These are phyloP conservation scores for Xylota segnis DNA, from an alignment of 2,888 invertebrate species.

Conservation along the genomic window DNA sequence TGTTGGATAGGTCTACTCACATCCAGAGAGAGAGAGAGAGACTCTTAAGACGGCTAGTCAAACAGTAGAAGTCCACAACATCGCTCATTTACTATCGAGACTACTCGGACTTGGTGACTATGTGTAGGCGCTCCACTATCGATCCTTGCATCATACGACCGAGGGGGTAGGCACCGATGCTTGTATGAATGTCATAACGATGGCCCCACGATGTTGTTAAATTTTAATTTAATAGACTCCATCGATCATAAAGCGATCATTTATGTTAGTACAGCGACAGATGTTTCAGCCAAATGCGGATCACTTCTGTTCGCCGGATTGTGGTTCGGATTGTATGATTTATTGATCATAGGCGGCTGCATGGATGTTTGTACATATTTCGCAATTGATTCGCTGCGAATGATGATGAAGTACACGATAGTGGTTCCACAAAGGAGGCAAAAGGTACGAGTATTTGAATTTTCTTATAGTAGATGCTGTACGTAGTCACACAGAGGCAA, in stretches of 20 bases:
- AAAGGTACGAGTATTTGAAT: constrained; percentile 6
- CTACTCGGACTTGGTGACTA: constrained; percentile 36
- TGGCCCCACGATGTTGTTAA: constrained; percentile 69
- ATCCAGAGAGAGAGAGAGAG: too few relatives aligned
- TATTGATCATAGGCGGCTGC: constrained; percentile 31
- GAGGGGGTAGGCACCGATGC: constrained; percentile 13
- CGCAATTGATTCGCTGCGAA: constrained; percentile 48
- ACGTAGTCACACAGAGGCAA: not conserved
- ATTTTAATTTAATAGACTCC: constrained; percentile 73
- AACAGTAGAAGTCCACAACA: constrained; percentile 66
- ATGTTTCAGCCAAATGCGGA: constrained; percentile 69
- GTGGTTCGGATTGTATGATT: constrained; percentile 30
- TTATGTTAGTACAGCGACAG: constrained; percentile 63
- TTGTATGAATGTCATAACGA: constrained; percentile 56
- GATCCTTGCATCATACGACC: constrained; percentile 28
- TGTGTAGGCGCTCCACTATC: constrained; percentile 58
- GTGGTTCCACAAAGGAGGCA: constrained; percentile 31
- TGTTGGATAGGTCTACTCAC: constrained; percentile 21
- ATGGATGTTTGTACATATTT: constrained; percentile 47
- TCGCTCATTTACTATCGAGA: constrained; percentile 61
- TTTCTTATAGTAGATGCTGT: not conserved
- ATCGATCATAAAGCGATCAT: constrained; percentile 72
- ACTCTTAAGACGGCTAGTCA: constrained; percentile 54
- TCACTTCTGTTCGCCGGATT: constrained; percentile 62
- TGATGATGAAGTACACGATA: constrained; percentile 45